Evolutionary conservation across 2,888 invertebrate species (phyloP).

Genomic region (Acronicta psi): DNA sequence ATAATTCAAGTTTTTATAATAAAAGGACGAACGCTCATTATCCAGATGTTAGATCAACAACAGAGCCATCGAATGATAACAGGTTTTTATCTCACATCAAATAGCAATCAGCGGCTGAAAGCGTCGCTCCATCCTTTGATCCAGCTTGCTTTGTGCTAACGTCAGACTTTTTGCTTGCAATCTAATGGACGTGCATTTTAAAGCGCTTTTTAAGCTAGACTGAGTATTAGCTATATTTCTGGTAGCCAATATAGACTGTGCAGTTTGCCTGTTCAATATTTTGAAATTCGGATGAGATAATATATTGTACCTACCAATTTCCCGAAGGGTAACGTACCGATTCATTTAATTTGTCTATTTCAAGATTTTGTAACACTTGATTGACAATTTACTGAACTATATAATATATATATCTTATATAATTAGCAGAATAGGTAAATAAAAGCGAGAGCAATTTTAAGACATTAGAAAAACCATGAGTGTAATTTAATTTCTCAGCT

Average conservation of each 20-base stretch:
- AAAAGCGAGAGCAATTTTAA: too few relatives aligned
- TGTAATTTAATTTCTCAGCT: too few relatives aligned
- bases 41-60: slow-evolving; percentile 40
- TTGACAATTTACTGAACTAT: too few relatives aligned
- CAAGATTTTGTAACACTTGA: too few relatives aligned
- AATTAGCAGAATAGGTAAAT: too few relatives aligned
- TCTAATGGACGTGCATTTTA: slow-evolving; percentile 48
- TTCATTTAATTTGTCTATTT: too few relatives aligned
- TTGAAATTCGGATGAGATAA: neutral
- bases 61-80: slow-evolving; percentile 54
- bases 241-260: slow-evolving; percentile 1
- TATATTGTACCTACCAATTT: neutral
- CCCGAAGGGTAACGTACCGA: too few relatives aligned
- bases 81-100: slow-evolving; percentile 57
- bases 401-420: too few relatives aligned
- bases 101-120: slow-evolving; percentile 54
- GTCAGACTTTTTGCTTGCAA: slow-evolving; percentile 41
- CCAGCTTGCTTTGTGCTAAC: slow-evolving; percentile 51
- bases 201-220: slow-evolving; percentile 27
- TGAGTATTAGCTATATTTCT: slow-evolving; percentile 18
- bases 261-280: neutral
- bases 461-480: too few relatives aligned
- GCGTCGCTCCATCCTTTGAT: slow-evolving; percentile 50
- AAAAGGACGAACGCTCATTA: slow-evolving; percentile 32
- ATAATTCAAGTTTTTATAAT: slow-evolving; percentile 11